Evolutionary conservation across 2,797 vertebrate genomes (phyloP).

Genomic region (Lepidocolaptes lacrymiger): DNA sequence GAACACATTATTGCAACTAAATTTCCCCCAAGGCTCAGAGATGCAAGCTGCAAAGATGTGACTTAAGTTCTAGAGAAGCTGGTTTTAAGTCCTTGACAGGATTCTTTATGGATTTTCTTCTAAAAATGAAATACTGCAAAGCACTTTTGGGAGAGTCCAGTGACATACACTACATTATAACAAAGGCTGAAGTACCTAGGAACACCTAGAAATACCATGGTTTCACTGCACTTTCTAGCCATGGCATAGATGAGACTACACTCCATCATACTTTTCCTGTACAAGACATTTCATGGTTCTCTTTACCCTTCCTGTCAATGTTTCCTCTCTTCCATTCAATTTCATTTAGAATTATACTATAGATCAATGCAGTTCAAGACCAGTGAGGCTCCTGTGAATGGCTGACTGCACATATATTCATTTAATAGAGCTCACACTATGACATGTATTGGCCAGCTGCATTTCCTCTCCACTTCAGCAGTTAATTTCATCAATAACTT

Average conservation of each 20-base stretch:
- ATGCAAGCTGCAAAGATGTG: not conserved
- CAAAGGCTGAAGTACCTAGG: not conserved
- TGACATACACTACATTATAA: not conserved
- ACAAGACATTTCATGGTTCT: constrained; percentile 87
- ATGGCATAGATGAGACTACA: constrained; percentile 75
- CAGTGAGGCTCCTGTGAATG: constrained; percentile 78
- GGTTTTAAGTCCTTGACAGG: not conserved
- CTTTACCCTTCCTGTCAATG: constrained; percentile 92
- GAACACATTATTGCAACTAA: not conserved
- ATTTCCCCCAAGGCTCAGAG: not conserved
- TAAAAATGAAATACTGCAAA: not conserved
- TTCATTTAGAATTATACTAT: constrained; percentile 93
- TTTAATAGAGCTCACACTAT: constrained; percentile 76
- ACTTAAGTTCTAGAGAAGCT: not conserved
- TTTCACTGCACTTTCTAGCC: not conserved
- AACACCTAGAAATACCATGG: not conserved
- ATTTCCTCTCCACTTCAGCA: constrained; percentile 80
- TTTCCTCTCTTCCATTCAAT: constrained; percentile 91
- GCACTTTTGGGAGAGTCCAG: not conserved
- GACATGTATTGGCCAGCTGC: constrained; percentile 75
- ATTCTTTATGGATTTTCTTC: not conserved
- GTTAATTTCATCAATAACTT: constrained; percentile 78
- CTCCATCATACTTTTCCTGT: constrained; percentile 85
- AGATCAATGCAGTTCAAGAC: constrained; percentile 91
- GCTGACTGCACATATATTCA: constrained; percentile 74